phyloP scores from a whole-genome alignment of 2,113 vertebrate species.

The Neotragus moschatus region DNA sequence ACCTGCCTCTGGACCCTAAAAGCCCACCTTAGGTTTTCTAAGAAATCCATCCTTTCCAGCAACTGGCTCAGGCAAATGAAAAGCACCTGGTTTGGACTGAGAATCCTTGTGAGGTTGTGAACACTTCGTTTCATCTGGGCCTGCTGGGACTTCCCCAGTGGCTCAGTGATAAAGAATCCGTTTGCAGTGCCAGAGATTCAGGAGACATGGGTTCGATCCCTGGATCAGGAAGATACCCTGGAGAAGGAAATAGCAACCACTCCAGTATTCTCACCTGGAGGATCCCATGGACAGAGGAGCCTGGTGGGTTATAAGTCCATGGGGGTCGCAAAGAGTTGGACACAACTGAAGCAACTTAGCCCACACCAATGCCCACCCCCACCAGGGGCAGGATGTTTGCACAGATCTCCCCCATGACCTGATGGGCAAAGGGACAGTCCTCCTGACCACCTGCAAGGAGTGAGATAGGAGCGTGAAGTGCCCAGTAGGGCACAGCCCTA shows the following conservation, averaged over 20 bases:
- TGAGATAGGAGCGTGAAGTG: neutral
- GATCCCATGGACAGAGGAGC: neutral
- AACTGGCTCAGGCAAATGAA: neutral
- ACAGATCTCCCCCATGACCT: neutral
- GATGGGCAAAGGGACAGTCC: neutral
- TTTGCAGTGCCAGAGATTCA: neutral
- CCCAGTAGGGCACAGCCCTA: neutral
- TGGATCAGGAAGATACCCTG: neutral
- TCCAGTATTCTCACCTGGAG: neutral
- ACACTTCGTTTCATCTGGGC: neutral
- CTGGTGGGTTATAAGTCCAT: neutral
- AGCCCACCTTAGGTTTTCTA: neutral
- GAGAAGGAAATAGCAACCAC: neutral
- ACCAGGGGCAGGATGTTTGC: neutral
- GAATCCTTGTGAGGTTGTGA: rapidly evolving
- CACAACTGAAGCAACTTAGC: neutral
- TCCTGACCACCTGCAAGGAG: neutral
- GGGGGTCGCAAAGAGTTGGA: neutral
- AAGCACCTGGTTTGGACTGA: too few relatives aligned
- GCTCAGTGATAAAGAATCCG: neutral
- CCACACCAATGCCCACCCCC: neutral
- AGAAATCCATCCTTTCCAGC: neutral
- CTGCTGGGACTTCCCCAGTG: neutral
- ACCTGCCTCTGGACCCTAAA: neutral
- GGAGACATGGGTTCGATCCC: neutral